Evolutionary conservation across 2,888 invertebrate species (phyloP), one percentile per base, ranked within the genome.

Genomic region (Rotaria magnacalcarata): DNA sequence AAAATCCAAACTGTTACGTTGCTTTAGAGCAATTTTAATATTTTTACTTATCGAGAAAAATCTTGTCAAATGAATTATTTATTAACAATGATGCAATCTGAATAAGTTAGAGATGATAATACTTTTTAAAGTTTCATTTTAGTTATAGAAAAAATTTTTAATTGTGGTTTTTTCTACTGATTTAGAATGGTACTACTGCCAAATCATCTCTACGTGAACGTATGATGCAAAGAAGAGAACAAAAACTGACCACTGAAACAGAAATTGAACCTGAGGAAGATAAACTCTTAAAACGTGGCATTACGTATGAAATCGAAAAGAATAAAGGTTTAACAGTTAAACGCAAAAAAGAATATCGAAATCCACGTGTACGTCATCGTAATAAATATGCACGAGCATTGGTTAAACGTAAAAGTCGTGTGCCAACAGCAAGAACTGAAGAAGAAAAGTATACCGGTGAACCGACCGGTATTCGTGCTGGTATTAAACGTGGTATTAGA

Each of bases 321-420:
- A 98, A 98, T 90, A 97, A 96, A 91, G 97, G 97, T 27, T 92
- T 97, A 34, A 96, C 94, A 60, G 96, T 96, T 0, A 93, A 94
- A 88, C 94, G 96, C 88, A 96, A 95, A 92, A 97, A 96, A 91
- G 96, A 96, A 89, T 93, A 94, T 89, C 93, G 96, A 87, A 97
- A 98, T 93, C 97, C 97, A 0, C 93, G 98, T 89, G 96, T 98
- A 10, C 97, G 96, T 91, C 95, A 97, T 90, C 94, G 95, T 89
- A 94, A 94, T 88, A 97, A 97, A 91, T 98, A 94, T 91, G 93
- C 95, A 87, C 96, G 96, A 91, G 97, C 97, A 0, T 93, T 85
- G 24, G 80, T 84, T 24, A 87, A 87, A 75, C 85, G 87, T 50
- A 85, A 87, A 84, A 87, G 87, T 27, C 84, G 85, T 27, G 92